Percentiles rank a stretch among this genome's conserved stretches.
phyloP scores from a whole-genome alignment of 2,888 invertebrate species.

The Pristionchus arcanus region DNA sequence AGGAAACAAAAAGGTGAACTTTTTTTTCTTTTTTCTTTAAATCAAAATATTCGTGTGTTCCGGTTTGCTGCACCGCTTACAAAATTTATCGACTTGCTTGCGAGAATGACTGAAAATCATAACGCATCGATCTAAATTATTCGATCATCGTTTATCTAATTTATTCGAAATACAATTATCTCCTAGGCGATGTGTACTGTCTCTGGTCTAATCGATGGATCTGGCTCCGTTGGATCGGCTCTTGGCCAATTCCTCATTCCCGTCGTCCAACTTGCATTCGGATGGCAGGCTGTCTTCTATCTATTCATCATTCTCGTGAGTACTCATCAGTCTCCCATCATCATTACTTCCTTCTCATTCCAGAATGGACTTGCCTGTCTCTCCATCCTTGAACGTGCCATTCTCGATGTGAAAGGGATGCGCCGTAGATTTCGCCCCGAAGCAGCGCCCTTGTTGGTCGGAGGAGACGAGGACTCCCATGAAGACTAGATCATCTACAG shows the following conservation, averaged over 20 bases:
- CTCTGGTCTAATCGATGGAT: constrained; percentile 82
- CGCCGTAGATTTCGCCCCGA: constrained; percentile 62
- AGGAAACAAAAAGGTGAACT: constrained; percentile 78
- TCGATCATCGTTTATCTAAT: too few species aligned
- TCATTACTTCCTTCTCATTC: constrained; percentile 53
- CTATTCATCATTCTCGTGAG: constrained; percentile 84
- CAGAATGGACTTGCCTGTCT: constrained; percentile 73
- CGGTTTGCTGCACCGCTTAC: too few species aligned
- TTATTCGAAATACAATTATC: neutral
- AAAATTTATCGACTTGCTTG: too few species aligned
- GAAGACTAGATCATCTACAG: constrained; percentile 42
- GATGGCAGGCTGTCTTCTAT: constrained; percentile 81
- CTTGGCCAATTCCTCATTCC: constrained; percentile 81
- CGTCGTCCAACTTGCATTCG: constrained; percentile 78
- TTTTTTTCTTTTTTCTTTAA: too few species aligned
- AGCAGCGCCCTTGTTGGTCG: constrained; percentile 66
- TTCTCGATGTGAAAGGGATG: constrained; percentile 68
- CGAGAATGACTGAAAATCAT: too few species aligned
- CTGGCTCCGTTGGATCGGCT: constrained; percentile 82
- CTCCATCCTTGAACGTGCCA: constrained; percentile 70
- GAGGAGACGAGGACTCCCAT: constrained; percentile 51
- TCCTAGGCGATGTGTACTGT: constrained; percentile 81
- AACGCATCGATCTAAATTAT: too few species aligned
- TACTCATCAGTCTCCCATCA: constrained; percentile 50
- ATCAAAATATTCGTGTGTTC: too few species aligned